Evolutionary conservation across 2,113 vertebrate species (phyloP), one percentile per base, ranked within the genome.

Genomic region (Orientallactaga bullata): DNA sequence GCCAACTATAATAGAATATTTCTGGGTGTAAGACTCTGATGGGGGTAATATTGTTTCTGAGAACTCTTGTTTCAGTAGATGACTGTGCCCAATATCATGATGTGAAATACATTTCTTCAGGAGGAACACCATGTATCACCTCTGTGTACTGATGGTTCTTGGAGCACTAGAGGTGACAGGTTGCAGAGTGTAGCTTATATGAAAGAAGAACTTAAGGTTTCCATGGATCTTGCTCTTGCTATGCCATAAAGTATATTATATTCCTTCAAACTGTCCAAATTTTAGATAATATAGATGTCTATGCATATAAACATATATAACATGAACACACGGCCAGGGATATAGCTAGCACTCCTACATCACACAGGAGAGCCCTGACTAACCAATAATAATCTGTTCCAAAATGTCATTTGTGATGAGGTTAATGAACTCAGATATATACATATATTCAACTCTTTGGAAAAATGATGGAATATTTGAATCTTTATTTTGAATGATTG

Each of bases 401-500:
- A 71, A 93, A 74, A 58, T 68, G 12, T 81, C 78, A 74, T 11
- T 11, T 47, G 32, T 11, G 4, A 24, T 4, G 7, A 77, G 4
- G 28, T 13, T 47, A 30, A 88, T 28, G 69, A 76, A 77, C 15
- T 73, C 35, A 18, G 7, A 47, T 79, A 28, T 76, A 85, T 58
- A 73, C 28, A 85, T 23, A 71, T 26, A 78, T 20, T 15, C 60
- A 88, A 37, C 8, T 82, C 91, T 68, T 82, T 90, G 20, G 23
- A 35, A 69, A 87, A 74, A 55, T 82, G 71, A 30, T 5, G 68
- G n/a, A 51, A 86, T 37, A 8, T 26, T 85, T 88, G 16, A 88
- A 61, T 37, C 82, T 87, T 89, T 89, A 42, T 35, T 68, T 80
- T 89, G 61, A 95, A 65, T 84, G 10, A 9, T 39, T 63, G 72